Evolutionary conservation across 2,797 vertebrate species (phyloP).

Genomic region (Hipposideros larvatus): DNA sequence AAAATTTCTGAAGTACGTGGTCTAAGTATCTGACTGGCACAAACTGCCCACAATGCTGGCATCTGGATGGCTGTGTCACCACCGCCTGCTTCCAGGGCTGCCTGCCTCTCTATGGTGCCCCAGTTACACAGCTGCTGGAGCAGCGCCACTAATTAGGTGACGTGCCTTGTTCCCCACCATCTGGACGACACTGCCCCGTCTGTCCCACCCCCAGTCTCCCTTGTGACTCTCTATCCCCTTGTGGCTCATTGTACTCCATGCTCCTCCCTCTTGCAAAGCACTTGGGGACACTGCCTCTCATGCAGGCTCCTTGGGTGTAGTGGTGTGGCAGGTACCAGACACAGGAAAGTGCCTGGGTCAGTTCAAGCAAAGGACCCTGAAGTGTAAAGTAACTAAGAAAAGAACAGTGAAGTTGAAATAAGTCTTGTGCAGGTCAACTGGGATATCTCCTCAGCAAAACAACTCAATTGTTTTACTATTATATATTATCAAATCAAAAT

Average conservation of each 20-base stretch:
- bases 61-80: not conserved
- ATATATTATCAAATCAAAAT: not conserved
- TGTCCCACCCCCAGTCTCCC: not conserved
- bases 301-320: not conserved
- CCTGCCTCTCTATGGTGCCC: not conserved
- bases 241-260: not conserved
- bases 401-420: not conserved
- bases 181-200: not conserved
- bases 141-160: not conserved
- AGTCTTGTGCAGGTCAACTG: not conserved
- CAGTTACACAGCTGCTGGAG: slow-evolving; percentile 8
- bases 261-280: not conserved
- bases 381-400: not conserved
- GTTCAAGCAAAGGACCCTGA: not conserved
- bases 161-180: not conserved
- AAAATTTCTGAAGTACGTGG: not conserved
- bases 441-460: not conserved
- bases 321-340: not conserved
- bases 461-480: not conserved
- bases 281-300: not conserved
- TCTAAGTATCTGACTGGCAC: not conserved
- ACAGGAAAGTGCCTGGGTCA: not conserved
- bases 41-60: not conserved
- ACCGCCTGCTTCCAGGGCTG: fast-evolving
- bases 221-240: not conserved